Conservation (phyloP, 1,140 invertebrate genomes). For the Leptinotarsa lineolata region DNA sequence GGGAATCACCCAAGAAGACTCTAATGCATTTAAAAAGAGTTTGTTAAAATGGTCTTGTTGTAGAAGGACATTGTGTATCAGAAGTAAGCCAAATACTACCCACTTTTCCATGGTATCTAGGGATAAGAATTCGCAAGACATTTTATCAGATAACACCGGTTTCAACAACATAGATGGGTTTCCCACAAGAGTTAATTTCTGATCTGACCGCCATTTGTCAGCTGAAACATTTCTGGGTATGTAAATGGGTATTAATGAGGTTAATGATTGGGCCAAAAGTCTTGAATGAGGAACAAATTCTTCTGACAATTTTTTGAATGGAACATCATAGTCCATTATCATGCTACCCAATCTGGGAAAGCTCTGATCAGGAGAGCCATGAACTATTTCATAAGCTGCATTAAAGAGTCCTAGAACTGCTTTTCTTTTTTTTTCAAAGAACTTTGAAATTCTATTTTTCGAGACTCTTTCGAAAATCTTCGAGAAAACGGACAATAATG, state of each 20-base stretch:
- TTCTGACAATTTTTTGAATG: constrained; percentile 93
- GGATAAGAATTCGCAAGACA: constrained; percentile 96
- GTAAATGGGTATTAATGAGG: constrained; percentile 88
- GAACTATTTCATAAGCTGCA: constrained; percentile 94
- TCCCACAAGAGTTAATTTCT: constrained; percentile 91
- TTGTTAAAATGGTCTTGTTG: constrained; percentile 81
- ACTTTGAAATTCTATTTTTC: too few relatives aligned
- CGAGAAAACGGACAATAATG: too few relatives aligned
- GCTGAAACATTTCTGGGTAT: constrained; percentile 88
- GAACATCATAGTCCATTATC: constrained; percentile 97
- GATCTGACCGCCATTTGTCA: constrained; percentile 90
- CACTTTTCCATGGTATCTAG: constrained; percentile 94
- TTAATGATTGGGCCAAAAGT: constrained; percentile 80
- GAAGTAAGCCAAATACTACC: constrained; percentile 92
- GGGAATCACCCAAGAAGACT: constrained; percentile 91
- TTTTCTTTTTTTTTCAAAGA: too few relatives aligned
- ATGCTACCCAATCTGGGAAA: constrained; percentile 60
- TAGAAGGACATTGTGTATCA: constrained; percentile 83
- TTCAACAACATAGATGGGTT: constrained; percentile 91
- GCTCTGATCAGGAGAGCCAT: constrained; percentile 62
- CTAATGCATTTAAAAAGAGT: constrained; percentile 88
- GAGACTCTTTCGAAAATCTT: too few relatives aligned
- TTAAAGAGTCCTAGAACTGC: constrained; percentile 95
- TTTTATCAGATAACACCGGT: constrained; percentile 92
- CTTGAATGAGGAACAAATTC: constrained; percentile 96